These are phyloP conservation scores for Popillia japonica DNA, from an alignment of 1,140 invertebrate genomes.

Conservation along the genomic window DNA sequence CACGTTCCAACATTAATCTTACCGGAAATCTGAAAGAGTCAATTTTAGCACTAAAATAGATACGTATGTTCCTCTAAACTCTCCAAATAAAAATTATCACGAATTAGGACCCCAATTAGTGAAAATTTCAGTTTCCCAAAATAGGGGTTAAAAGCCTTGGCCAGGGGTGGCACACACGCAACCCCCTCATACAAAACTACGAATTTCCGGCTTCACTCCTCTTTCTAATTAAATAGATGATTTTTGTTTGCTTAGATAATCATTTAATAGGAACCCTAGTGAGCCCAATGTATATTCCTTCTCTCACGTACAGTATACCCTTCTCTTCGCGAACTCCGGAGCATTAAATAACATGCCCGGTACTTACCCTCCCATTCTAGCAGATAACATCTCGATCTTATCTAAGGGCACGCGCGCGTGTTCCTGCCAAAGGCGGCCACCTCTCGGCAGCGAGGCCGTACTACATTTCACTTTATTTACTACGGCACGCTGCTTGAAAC, in stretches of 20 bases:
- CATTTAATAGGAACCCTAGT: conserved; percentile 59
- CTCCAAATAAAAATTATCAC: conserved; percentile 20
- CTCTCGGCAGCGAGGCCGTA: neutral
- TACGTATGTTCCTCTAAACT: neutral
- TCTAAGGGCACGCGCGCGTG: conserved; percentile 22
- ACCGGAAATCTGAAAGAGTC: too few species aligned
- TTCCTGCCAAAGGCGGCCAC: conserved; percentile 30
- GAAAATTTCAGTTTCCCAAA: conserved; percentile 15
- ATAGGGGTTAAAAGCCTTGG: neutral
- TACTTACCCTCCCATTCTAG: conserved; percentile 54
- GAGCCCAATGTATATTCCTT: neutral
- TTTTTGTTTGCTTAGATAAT: conserved; percentile 63
- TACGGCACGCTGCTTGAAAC: conserved; percentile 1
- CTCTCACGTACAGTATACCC: neutral
- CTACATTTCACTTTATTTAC: neutral
- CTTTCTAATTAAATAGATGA: conserved; percentile 62
- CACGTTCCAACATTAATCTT: too few species aligned
- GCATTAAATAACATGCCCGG: conserved; percentile 52
- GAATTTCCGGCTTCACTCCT: conserved; percentile 56
- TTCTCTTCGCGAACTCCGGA: neutral
- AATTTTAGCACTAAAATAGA: too few species aligned
- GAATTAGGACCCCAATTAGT: conserved; percentile 29
- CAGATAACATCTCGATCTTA: conserved; percentile 52
- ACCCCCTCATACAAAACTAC: conserved; percentile 50
- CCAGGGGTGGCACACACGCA: conserved; percentile 47